Conservation (phyloP, 2,113 vertebrate species). For the Scalopus aquaticus region DNA sequence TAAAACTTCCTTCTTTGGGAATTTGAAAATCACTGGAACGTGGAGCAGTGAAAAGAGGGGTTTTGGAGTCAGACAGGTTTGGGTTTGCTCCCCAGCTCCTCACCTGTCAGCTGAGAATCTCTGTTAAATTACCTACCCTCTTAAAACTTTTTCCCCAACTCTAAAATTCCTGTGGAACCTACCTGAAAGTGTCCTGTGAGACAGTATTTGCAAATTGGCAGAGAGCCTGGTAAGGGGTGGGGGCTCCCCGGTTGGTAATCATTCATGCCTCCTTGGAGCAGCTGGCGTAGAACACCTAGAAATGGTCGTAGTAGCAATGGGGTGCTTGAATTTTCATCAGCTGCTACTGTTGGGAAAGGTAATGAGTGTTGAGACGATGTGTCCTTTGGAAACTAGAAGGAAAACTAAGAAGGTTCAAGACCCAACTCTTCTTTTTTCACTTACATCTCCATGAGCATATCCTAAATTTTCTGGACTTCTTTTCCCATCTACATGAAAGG, state of each 20-base stretch:
- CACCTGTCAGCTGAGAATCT: background rate
- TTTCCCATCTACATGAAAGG: background rate
- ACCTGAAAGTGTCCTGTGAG: background rate
- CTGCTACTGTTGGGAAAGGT: background rate
- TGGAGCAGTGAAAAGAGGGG: background rate
- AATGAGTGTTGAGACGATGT: background rate
- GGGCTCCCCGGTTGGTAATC: background rate
- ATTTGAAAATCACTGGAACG: background rate
- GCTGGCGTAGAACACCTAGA: background rate
- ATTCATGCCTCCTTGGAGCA: background rate
- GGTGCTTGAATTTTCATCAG: conserved; percentile 35
- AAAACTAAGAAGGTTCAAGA: background rate
- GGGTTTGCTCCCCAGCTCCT: background rate
- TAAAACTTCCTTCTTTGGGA: background rate
- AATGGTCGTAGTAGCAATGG: background rate
- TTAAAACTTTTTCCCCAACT: background rate
- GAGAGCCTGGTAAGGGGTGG: background rate
- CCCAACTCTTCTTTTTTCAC: background rate
- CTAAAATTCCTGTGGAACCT: background rate
- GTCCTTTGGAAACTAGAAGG: background rate
- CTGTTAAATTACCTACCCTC: background rate
- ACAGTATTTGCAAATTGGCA: background rate
- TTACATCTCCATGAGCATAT: background rate
- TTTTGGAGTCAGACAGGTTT: background rate
- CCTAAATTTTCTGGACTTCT: conserved; percentile 18